Conservation (phyloP, 2,888 invertebrate genomes). For the Anthophora plumipes region DNA sequence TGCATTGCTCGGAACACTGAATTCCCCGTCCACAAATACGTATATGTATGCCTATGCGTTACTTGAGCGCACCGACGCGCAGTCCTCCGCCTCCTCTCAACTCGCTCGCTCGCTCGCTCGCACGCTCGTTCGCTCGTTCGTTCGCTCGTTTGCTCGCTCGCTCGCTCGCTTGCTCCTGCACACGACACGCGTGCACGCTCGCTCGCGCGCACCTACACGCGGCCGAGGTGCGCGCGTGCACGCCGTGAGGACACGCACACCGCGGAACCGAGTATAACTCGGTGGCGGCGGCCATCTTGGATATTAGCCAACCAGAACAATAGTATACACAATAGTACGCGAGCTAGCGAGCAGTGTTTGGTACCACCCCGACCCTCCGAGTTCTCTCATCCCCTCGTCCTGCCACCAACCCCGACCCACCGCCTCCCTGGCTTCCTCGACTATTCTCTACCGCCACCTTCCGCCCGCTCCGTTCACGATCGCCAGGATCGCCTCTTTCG, state of each 20-base stretch:
- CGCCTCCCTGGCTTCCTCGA: conserved; percentile 43
- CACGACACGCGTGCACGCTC: conserved; percentile 39
- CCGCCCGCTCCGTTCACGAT: conserved; percentile 50
- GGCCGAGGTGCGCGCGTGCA: conserved; percentile 32
- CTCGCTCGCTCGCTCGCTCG: conserved; percentile 36
- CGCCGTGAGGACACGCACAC: conserved; percentile 65
- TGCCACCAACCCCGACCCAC: conserved; percentile 35
- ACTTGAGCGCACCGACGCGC: conserved; percentile 62
- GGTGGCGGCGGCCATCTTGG: conserved; percentile 83
- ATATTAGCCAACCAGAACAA: conserved; percentile 85
- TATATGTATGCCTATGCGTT: conserved; percentile 57
- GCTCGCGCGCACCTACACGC: no score
- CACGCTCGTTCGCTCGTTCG: no score
- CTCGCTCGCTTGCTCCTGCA: conserved; percentile 23
- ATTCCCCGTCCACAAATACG: conserved; percentile 75
- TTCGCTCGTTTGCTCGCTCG: conserved; percentile 36
- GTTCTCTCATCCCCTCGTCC: conserved; percentile 60
- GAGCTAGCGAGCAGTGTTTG: conserved; percentile 80
- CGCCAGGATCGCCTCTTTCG: conserved; percentile 59
- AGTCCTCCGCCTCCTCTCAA: conserved; percentile 32
- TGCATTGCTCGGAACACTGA: conserved; percentile 75
- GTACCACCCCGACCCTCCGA: conserved; percentile 73
- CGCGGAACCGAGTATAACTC: conserved; percentile 78
- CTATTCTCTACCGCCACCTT: conserved; percentile 63
- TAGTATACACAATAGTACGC: conserved; percentile 83